phyloP scores from a whole-genome alignment of 2,888 invertebrate species.

The Zygogramma bicolorata region DNA sequence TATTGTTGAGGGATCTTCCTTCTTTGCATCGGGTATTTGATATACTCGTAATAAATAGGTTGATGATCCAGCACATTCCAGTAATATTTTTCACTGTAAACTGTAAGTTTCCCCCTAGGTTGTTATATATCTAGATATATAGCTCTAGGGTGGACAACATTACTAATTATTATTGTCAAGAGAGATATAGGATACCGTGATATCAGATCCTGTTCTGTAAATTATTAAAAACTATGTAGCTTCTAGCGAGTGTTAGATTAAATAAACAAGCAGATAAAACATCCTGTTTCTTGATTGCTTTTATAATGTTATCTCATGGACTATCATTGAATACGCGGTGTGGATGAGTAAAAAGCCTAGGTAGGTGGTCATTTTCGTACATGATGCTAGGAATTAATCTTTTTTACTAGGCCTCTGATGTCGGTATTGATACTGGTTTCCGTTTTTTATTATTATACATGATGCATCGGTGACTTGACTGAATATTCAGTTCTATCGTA shows the following conservation, averaged over 20 bases:
- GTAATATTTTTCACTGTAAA: neutral
- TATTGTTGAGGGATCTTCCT: too few relatives aligned
- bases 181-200: constrained; percentile 5
- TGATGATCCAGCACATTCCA: neutral
- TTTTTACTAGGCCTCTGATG: constrained; percentile 8
- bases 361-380: constrained; percentile 35
- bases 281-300: constrained; percentile 36
- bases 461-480: neutral
- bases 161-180: constrained; percentile 9
- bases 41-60: neutral
- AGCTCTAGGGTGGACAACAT: constrained; percentile 15
- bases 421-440: neutral
- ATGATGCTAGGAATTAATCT: constrained; percentile 5
- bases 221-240: constrained; percentile 31
- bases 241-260: constrained; percentile 31
- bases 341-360: constrained; percentile 31
- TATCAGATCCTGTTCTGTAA: constrained; percentile 23
- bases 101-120: neutral
- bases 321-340: constrained; percentile 28
- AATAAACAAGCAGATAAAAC: constrained; percentile 36
- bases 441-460: neutral
- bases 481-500: neutral
- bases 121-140: constrained; percentile 12
- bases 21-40: neutral
- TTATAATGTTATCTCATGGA: constrained; percentile 38